A percentile compares a stretch with the other conserved stretches of the same genome.
Evolutionary conservation across 2,888 invertebrate genomes (phyloP).

Genomic region (Epinotia ramella): DNA sequence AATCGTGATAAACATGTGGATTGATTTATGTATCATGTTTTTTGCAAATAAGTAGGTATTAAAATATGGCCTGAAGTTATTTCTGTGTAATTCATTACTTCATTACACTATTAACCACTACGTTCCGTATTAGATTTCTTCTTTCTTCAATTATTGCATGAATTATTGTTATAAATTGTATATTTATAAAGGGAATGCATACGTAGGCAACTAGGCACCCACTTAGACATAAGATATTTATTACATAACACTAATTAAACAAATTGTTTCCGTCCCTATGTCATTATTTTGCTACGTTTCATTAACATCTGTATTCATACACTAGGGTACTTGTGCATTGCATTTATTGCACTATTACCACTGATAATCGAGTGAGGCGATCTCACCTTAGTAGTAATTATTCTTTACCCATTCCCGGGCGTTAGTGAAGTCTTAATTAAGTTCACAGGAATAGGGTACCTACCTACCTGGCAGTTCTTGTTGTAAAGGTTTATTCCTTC

Average conservation of each 20-base stretch:
- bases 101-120: too few species aligned
- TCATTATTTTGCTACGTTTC: neutral
- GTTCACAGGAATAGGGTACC: neutral
- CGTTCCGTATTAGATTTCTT: too few species aligned
- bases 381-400: constrained; percentile 28
- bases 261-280: too few species aligned
- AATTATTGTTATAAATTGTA: too few species aligned
- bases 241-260: too few species aligned
- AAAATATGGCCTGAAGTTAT: neutral
- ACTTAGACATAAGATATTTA: too few species aligned
- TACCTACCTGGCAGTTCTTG: neutral
- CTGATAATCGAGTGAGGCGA: constrained; percentile 21
- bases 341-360: constrained; percentile 15
- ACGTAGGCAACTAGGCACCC: too few species aligned
- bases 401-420: constrained; percentile 26
- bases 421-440: constrained; percentile 38
- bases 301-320: constrained; percentile 4
- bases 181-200: too few species aligned
- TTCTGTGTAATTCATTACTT: too few species aligned
- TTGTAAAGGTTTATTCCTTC: constrained; percentile 17
- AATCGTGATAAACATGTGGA: too few species aligned
- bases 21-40: neutral
- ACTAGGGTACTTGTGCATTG: constrained; percentile 2
- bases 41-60: neutral
- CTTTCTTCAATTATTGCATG: too few species aligned